phyloP scores from a whole-genome alignment of 2,113 vertebrate genomes.

The Pomatorhinus ruficollis region DNA sequence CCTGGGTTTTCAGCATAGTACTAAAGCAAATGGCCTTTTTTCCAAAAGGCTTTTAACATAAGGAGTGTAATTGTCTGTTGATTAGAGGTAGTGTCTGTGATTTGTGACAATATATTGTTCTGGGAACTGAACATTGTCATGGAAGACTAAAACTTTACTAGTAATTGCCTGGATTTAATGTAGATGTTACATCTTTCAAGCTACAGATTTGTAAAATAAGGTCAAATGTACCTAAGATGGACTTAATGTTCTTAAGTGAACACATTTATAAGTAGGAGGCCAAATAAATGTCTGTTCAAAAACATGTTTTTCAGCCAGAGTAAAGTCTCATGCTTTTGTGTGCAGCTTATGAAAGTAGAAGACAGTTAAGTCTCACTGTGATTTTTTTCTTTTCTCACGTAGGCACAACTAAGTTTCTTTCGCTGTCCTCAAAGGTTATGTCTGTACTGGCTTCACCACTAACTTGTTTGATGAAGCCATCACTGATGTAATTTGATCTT shows the following conservation, averaged over 20 bases:
- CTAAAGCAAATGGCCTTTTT: constrained; percentile 69
- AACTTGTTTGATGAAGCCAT: neutral
- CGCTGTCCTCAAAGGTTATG: neutral
- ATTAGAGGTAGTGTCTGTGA: constrained; percentile 56
- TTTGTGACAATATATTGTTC: constrained; percentile 51
- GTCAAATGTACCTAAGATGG: constrained; percentile 16
- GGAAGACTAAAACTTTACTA: neutral
- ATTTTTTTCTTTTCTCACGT: neutral
- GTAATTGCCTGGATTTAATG: constrained; percentile 3
- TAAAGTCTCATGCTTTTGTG: neutral
- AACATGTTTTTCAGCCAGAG: neutral
- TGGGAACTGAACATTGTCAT: constrained; percentile 24
- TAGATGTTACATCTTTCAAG: neutral
- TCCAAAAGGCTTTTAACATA: constrained; percentile 63
- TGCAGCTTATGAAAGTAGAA: neutral
- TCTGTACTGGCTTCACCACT: neutral
- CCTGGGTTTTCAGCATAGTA: constrained; percentile 69
- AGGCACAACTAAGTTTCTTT: neutral
- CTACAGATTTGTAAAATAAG: neutral
- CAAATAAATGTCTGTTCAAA: neutral
- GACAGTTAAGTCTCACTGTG: neutral
- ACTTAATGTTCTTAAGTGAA: constrained; percentile 24
- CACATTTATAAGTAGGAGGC: neutral
- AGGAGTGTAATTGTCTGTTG: constrained; percentile 49
- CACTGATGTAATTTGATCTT: neutral